These are phyloP conservation scores for Matsumyia berberina DNA, from an alignment of 2,888 invertebrate species.

Conservation along the genomic window DNA sequence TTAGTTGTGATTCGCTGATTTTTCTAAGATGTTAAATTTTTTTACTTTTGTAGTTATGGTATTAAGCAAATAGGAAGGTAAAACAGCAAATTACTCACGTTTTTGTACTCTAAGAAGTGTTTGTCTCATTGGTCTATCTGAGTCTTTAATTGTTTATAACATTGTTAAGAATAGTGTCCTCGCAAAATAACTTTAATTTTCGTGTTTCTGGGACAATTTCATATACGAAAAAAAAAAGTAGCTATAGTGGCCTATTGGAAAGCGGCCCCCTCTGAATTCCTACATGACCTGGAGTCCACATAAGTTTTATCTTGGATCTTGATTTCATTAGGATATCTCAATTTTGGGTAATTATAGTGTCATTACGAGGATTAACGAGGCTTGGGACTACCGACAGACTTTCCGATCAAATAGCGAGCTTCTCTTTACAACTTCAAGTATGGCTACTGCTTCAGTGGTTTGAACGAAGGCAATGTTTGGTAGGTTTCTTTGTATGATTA, in stretches of 20 bases:
- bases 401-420: not conserved
- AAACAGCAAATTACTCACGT: too few species aligned
- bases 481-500: not conserved
- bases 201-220: too few species aligned
- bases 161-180: too few species aligned
- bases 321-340: not conserved
- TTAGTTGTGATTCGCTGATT: too few species aligned
- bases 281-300: not conserved
- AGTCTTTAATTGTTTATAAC: too few species aligned
- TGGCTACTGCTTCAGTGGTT: not conserved
- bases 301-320: not conserved
- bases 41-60: too few species aligned
- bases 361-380: not conserved
- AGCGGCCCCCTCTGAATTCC: not conserved
- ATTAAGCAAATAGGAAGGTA: too few species aligned
- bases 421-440: not conserved
- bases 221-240: too few species aligned
- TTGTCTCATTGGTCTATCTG: too few species aligned
- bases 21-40: too few species aligned
- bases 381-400: slow-evolving; percentile 1
- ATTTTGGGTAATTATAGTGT: not conserved
- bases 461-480: slow-evolving; percentile 1
- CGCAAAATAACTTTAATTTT: too few species aligned
- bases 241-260: not conserved
- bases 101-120: too few species aligned